Percentiles rank a stretch among this genome's conserved stretches.
phyloP scores from a whole-genome alignment of 2,888 invertebrate genomes.

The Drosophila mercatorum region DNA sequence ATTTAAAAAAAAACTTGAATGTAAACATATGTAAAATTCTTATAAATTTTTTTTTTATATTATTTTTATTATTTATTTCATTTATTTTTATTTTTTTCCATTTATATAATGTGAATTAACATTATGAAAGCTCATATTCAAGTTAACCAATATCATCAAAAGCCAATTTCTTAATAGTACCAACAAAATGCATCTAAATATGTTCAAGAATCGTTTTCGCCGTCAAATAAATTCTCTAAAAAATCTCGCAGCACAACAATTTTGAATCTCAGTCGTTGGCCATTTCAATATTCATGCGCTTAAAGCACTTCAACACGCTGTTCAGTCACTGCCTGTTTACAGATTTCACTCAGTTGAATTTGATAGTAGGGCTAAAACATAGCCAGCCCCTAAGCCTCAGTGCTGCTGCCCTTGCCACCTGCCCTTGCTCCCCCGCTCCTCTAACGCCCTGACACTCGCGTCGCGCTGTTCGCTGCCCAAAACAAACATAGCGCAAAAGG shows the following conservation, averaged over 20 bases:
- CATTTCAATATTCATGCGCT: slow-evolving; percentile 5
- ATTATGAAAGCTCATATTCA: too few relatives aligned
- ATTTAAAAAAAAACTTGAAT: too few relatives aligned
- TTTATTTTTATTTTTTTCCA: too few relatives aligned
- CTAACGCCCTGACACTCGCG: slow-evolving; percentile 8
- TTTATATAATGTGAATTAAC: too few relatives aligned
- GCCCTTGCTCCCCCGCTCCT: neutral
- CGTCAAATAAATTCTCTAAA: neutral
- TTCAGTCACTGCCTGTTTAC: slow-evolving; percentile 29
- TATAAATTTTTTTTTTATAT: too few relatives aligned
- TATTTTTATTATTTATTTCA: too few relatives aligned
- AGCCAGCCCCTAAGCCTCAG: neutral
- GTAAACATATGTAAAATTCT: too few relatives aligned
- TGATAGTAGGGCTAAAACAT: slow-evolving; percentile 22
- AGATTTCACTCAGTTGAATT: slow-evolving; percentile 37
- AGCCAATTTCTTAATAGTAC: too few relatives aligned
- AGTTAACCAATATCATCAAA: too few relatives aligned
- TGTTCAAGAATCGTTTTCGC: too few relatives aligned
- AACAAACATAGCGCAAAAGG: slow-evolving; percentile 64
- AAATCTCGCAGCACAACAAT: neutral
- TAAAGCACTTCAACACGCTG: slow-evolving; percentile 11
- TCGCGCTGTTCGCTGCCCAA: slow-evolving; percentile 37
- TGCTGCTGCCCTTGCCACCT: neutral
- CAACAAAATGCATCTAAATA: too few relatives aligned
- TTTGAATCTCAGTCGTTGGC: neutral